Evolutionary conservation across 2,888 invertebrate genomes (phyloP).

Genomic region (Eupithecia subfuscata): DNA sequence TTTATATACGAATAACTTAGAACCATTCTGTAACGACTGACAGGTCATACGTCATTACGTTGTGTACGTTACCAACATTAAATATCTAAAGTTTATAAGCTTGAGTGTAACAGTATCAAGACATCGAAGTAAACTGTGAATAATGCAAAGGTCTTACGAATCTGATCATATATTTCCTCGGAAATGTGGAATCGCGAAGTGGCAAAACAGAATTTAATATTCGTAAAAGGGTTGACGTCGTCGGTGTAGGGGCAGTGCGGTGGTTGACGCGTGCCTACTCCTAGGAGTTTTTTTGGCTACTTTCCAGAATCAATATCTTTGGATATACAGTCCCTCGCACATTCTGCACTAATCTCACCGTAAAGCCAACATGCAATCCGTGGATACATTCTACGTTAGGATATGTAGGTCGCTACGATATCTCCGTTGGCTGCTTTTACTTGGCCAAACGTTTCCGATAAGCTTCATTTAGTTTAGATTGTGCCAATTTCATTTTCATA

Average conservation of each 20-base stretch:
- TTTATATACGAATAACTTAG: neutral
- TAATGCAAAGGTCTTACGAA: slow-evolving; percentile 72
- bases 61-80: neutral
- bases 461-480: slow-evolving; percentile 32
- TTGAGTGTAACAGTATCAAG: slow-evolving; percentile 45
- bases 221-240: slow-evolving; percentile 83
- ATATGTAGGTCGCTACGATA: slow-evolving; percentile 41
- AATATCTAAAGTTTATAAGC: slow-evolving; percentile 33
- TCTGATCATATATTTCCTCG: slow-evolving; percentile 76
- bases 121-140: slow-evolving; percentile 68
- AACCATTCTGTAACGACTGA: slow-evolving; percentile 47
- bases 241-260: slow-evolving; percentile 74
- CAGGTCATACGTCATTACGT: neutral
- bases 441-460: slow-evolving; percentile 34
- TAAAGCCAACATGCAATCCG: slow-evolving; percentile 58
- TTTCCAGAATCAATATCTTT: slow-evolving; percentile 83
- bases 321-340: slow-evolving; percentile 77
- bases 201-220: slow-evolving; percentile 85
- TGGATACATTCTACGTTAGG: slow-evolving; percentile 44
- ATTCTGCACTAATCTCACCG: slow-evolving; percentile 79
- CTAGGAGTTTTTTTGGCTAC: slow-evolving; percentile 81
- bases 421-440: slow-evolving; percentile 37
- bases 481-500: slow-evolving; percentile 16
- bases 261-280: slow-evolving; percentile 81
- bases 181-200: slow-evolving; percentile 80